These are phyloP conservation scores for Heliocidaris erythrogramma DNA, from an alignment of 35 echinoderm and acorn worm species.

Conservation along the genomic window DNA sequence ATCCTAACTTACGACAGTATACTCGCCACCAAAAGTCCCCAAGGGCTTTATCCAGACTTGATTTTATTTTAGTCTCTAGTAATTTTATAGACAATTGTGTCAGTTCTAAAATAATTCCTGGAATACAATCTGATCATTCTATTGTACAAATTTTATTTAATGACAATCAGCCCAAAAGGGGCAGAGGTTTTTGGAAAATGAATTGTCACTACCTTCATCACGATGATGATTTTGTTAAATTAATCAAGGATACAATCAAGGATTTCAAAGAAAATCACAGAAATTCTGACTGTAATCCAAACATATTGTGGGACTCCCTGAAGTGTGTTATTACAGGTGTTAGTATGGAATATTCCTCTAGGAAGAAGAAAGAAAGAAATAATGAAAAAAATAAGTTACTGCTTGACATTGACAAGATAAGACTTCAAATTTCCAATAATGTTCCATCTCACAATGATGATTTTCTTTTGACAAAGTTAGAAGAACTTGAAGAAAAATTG, in stretches of 20 bases:
- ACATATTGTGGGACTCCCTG: slow-evolving; percentile 35
- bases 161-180: no score
- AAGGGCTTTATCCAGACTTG: slow-evolving; percentile 19
- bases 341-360: slow-evolving; percentile 36
- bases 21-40: slow-evolving; percentile 26
- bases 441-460: neutral
- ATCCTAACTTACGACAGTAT: slow-evolving; percentile 39
- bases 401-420: slow-evolving; percentile 34
- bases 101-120: no score
- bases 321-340: slow-evolving; percentile 49
- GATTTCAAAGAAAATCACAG: slow-evolving; percentile 32
- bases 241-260: slow-evolving; percentile 12
- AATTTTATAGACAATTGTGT: no score
- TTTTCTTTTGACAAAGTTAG: neutral
- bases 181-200: no score
- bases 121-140: no score
- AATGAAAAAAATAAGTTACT: neutral
- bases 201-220: slow-evolving; percentile 42
- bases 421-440: neutral
- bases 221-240: slow-evolving; percentile 35
- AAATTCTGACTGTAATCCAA: slow-evolving; percentile 46
- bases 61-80: no score
- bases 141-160: no score
- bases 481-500: neutral
- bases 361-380: slow-evolving; percentile 45